Evolutionary conservation across 37 sponge, comb jelly and placozoan genomes (phyloP).

Genomic region (Amphimedon queenslandica): DNA sequence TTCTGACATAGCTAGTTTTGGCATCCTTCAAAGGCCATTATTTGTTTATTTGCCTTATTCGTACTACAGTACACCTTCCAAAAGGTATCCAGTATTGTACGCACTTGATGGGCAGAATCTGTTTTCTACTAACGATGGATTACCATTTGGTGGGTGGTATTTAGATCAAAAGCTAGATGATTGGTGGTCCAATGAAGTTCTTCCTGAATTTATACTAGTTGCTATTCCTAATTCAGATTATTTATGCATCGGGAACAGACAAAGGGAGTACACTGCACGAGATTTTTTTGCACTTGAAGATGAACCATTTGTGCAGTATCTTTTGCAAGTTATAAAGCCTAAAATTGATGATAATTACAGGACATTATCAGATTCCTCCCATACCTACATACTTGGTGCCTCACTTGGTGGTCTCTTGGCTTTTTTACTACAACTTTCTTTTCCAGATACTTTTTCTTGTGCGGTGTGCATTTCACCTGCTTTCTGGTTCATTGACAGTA

Average conservation of each 20-base stretch:
- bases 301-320: slow-evolving; percentile 61
- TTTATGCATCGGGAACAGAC: slow-evolving; percentile 76
- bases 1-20: slow-evolving; percentile 33
- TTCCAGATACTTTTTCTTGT: slow-evolving; percentile 43
- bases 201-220: slow-evolving; percentile 84
- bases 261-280: slow-evolving; percentile 71
- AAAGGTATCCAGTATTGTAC: slow-evolving; percentile 75
- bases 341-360: slow-evolving; percentile 59
- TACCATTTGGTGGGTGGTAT: slow-evolving; percentile 70
- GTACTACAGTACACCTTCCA: slow-evolving; percentile 16
- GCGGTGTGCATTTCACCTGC: slow-evolving; percentile 75
- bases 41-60: slow-evolving; percentile 82
- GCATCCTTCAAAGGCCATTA: slow-evolving; percentile 59
- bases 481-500: slow-evolving; percentile 70
- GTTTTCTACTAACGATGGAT: slow-evolving; percentile 76
- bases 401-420: slow-evolving; percentile 80
- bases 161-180: slow-evolving; percentile 78
- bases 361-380: slow-evolving; percentile 28
- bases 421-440: slow-evolving; percentile 39
- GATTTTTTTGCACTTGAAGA: slow-evolving; percentile 30
- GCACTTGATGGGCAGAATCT: slow-evolving; percentile 84
- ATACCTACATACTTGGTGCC: slow-evolving; percentile 60
- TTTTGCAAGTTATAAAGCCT: slow-evolving; percentile 66
- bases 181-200: slow-evolving; percentile 52
- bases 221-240: slow-evolving; percentile 82